Percentiles rank a stretch among this genome's conserved stretches.
Evolutionary conservation across 2,888 invertebrate species (phyloP).

Genomic region (Scotopteryx bipunctaria): DNA sequence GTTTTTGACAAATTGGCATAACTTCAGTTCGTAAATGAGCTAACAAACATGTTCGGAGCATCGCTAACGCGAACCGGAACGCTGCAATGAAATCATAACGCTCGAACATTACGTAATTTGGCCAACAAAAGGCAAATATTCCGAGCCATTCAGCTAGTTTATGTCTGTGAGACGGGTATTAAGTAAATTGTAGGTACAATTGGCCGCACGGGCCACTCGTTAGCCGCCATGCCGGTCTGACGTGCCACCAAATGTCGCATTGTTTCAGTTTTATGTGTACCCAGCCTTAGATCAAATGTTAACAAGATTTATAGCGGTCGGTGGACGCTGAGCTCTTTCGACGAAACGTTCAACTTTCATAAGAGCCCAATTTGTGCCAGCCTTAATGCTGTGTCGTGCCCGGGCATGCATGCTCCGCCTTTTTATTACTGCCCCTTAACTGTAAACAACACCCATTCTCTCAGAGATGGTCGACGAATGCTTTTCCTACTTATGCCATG

Average conservation of each 20-base stretch:
- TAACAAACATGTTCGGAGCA: conserved; percentile 46
- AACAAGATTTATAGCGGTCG: conserved; percentile 77
- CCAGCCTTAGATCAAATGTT: conserved; percentile 76
- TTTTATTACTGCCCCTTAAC: conserved; percentile 81
- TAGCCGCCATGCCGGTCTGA: conserved; percentile 59
- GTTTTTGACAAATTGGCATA: conserved; percentile 32
- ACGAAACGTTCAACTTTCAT: conserved; percentile 77
- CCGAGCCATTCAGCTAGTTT: conserved; percentile 71
- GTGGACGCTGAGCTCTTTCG: conserved; percentile 69
- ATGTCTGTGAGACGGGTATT: conserved; percentile 73
- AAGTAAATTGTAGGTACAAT: conserved; percentile 79
- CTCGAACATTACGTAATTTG: conserved; percentile 71
- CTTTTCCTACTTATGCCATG: conserved; percentile 56
- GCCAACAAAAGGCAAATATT: conserved; percentile 75
- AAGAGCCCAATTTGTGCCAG: conserved; percentile 77
- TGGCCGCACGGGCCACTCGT: conserved; percentile 80
- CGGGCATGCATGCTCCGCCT: conserved; percentile 76
- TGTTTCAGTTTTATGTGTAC: conserved; percentile 77
- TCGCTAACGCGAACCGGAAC: conserved; percentile 45
- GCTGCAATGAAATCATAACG: conserved; percentile 70
- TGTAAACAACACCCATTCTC: conserved; percentile 80
- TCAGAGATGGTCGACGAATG: conserved; percentile 56
- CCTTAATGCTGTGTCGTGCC: conserved; percentile 75
- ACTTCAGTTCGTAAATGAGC: conserved; percentile 37
- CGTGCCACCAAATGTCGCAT: conserved; percentile 76